phyloP scores from a whole-genome alignment of 2,888 invertebrate genomes.

The Trichogramma dendrolimi region DNA sequence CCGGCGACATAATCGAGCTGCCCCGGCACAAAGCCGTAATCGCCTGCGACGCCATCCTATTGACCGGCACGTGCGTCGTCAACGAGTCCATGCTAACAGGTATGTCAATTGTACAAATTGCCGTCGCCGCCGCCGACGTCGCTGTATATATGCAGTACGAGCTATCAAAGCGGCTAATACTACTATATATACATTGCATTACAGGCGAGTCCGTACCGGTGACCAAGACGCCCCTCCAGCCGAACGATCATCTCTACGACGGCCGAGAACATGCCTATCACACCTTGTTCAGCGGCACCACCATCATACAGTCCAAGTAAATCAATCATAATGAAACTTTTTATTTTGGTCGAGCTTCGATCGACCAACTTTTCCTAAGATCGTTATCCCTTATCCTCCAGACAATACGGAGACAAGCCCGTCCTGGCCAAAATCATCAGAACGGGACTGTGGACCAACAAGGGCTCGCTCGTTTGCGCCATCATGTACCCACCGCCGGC shows the following conservation, averaged over 20 bases:
- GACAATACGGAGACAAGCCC: conserved; percentile 52
- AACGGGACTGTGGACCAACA: conserved; percentile 75
- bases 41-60: conserved; percentile 74
- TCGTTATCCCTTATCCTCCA: conserved; percentile 38
- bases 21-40: conserved; percentile 74
- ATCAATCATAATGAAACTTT: background rate
- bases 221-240: conserved; percentile 73
- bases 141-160: no score
- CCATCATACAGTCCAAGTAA: conserved; percentile 81
- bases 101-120: conserved; percentile 42
- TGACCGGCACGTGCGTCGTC: conserved; percentile 84
- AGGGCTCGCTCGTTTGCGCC: conserved; percentile 73
- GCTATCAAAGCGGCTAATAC: background rate
- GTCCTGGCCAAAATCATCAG: conserved; percentile 68
- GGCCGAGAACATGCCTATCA: conserved; percentile 75
- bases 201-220: conserved; percentile 87
- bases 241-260: conserved; percentile 64
- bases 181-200: background rate
- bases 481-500: conserved; percentile 75
- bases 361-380: background rate
- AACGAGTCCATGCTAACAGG: conserved; percentile 94
- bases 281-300: conserved; percentile 86
- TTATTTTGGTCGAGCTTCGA: background rate
- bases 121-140: no score
- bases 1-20: conserved; percentile 79